A percentile compares a stretch with the other conserved stretches of the same genome.
These are phyloP conservation scores for Tuta absoluta DNA, from an alignment of 2,888 invertebrate genomes.

Conservation along the genomic window DNA sequence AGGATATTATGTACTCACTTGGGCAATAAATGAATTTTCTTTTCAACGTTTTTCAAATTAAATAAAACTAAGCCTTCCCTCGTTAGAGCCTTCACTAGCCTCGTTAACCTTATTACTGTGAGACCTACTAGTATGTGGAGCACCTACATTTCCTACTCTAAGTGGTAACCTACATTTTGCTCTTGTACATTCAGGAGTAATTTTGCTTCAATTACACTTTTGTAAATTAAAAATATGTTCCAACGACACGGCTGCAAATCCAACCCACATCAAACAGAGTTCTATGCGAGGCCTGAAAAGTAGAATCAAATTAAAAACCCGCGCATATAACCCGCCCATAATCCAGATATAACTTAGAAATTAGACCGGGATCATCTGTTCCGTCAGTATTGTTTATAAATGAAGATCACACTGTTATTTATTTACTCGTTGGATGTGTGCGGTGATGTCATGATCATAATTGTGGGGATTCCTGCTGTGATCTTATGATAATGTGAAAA, in stretches of 20 bases:
- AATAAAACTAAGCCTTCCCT: constrained; percentile 59
- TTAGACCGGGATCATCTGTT: neutral
- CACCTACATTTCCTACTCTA: constrained; percentile 17
- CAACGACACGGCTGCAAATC: neutral
- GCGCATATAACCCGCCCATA: neutral
- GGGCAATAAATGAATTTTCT: constrained; percentile 29
- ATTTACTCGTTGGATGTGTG: constrained; percentile 29
- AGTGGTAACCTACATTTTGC: constrained; percentile 15
- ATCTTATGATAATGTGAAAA: constrained; percentile 17
- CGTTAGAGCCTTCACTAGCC: constrained; percentile 62
- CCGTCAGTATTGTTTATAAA: neutral
- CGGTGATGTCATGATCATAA: neutral
- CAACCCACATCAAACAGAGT: neutral
- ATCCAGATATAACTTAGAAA: constrained; percentile 7
- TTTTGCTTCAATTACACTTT: constrained; percentile 10
- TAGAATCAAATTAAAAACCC: constrained; percentile 17
- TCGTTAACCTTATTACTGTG: constrained; percentile 73
- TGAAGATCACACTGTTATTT: neutral
- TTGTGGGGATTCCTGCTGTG: neutral
- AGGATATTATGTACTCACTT: constrained; percentile 15
- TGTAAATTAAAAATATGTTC: neutral
- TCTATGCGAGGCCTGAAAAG: neutral
- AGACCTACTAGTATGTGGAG: constrained; percentile 41
- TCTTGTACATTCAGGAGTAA: neutral
- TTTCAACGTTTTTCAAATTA: constrained; percentile 49